Conservation (phyloP, 2,797 vertebrate genomes). For the Petrocephalus sullivani region DNA sequence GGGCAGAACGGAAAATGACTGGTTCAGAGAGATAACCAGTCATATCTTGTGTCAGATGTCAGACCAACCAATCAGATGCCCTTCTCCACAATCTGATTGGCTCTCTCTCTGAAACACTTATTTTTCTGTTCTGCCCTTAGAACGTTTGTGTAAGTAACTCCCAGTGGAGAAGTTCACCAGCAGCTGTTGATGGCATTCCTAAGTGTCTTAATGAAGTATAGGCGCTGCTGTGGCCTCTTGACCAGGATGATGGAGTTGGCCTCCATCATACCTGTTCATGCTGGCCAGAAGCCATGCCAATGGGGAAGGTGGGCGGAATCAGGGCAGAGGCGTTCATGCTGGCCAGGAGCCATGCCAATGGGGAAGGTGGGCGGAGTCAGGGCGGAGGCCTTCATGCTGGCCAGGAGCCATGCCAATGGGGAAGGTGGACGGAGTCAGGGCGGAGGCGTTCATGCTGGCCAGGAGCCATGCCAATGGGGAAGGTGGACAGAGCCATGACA, state of each 20-base stretch:
- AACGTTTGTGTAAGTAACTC: too few relatives aligned
- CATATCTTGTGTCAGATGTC: too few relatives aligned
- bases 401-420: background rate
- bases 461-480: background rate
- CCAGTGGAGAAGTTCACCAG: background rate
- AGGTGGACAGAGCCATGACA: background rate
- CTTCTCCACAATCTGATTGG: too few relatives aligned
- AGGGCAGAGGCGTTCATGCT: background rate
- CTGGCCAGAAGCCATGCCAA: background rate
- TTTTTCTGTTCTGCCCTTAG: too few relatives aligned
- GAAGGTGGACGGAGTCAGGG: background rate
- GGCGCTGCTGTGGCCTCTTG: background rate
- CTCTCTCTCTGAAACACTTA: too few relatives aligned
- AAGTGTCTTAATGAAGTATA: background rate
- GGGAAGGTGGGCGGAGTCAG: background rate
- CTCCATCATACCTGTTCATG: background rate
- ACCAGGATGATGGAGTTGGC: background rate
- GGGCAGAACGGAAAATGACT: too few relatives aligned
- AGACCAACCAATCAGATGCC: too few relatives aligned
- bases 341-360: background rate
- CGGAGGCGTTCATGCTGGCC: background rate
- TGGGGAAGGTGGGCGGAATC: background rate
- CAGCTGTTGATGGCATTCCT: background rate
- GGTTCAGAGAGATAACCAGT: too few relatives aligned
- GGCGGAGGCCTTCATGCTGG: too few relatives aligned